Base-by-base conservation (phyloP, 2,113 vertebrate genomes). In the Myanophis thanlyinensis region DNA sequence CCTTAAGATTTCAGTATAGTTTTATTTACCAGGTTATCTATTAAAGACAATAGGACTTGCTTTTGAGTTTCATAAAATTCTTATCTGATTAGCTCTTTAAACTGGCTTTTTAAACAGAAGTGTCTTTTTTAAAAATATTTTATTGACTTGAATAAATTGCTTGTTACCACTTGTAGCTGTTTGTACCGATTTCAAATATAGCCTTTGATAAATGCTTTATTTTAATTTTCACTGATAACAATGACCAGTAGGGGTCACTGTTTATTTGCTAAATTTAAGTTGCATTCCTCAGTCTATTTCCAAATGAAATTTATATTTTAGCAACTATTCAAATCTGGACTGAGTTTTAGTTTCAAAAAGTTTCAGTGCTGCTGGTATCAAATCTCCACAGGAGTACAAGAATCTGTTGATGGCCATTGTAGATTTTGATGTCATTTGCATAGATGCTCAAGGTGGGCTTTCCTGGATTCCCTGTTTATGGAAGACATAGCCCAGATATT, bases 231-330 rank as follows among this genome's bases (percentile, higher is more conserved):
- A 95, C 92, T 94, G 88, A 85, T 35, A 2, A 3, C 5, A 88
- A 87, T 94, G 92, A 90, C 98, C 98, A 98, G 98, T 95, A 98
- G 99, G 98, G 98, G 98, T 98, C 98, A 98, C 98, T 98, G 98
- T 87, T 97, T 98, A 96, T 97, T 97, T 95, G 95, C 95, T 93
- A 93, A 96, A 97, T 95, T 90, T 93, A 73, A 92, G 20, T 67
- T 27, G n/a, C 62, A 11, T 23, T 23, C 0, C 40, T 90, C 90
- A 1, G 1, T 40, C 44, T n/a, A 13, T 84, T 27, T 56, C 73
- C 25, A 95, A 92, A 92, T 10, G 92, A 92, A 44, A 93, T 90
- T 56, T 88, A 23, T 67, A 87, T 40, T 87, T 86, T 48, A 48
- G 53, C 30, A 62, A 35, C 89, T 35, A 44, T 93, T 46, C 7